These are phyloP conservation scores for Corythaixoides concolor DNA, from an alignment of 2,113 vertebrate genomes.

Conservation along the genomic window DNA sequence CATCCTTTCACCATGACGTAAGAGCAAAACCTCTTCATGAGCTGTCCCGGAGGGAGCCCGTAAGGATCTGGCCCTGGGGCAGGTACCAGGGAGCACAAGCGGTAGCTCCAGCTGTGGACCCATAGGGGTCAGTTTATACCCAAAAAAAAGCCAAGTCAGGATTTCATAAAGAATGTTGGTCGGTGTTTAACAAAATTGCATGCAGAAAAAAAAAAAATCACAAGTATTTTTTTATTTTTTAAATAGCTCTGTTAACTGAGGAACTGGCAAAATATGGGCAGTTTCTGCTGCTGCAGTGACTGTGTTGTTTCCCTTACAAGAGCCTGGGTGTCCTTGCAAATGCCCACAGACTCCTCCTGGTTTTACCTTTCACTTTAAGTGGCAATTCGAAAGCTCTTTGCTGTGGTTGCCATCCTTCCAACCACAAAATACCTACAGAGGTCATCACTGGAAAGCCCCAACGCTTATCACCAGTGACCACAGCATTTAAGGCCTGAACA, in stretches of 20 bases:
- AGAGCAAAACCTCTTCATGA: not conserved
- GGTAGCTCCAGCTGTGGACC: not conserved
- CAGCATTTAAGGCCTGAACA: not conserved
- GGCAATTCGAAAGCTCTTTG: not conserved
- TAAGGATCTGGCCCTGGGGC: not conserved
- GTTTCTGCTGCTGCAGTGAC: not conserved
- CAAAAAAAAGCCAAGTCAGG: not conserved
- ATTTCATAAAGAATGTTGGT: not conserved
- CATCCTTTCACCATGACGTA: not conserved
- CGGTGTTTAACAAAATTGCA: not conserved
- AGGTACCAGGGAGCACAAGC: not conserved
- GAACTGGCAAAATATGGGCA: not conserved
- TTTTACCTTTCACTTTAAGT: not conserved
- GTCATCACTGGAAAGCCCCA: not conserved
- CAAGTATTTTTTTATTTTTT: not conserved
- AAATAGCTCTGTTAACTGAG: not conserved
- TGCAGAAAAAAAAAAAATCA: not conserved
- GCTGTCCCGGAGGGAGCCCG: not conserved
- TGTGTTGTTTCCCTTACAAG: not conserved
- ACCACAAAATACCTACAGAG: not conserved
- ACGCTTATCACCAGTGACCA: not conserved
- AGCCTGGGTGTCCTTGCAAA: not conserved
- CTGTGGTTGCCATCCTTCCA: not conserved
- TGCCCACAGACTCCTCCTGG: not conserved
- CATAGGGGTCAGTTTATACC: not conserved